These are phyloP conservation scores for Cyrtodaria siliqua DNA, from an alignment of 2,888 invertebrate species.

Conservation along the genomic window DNA sequence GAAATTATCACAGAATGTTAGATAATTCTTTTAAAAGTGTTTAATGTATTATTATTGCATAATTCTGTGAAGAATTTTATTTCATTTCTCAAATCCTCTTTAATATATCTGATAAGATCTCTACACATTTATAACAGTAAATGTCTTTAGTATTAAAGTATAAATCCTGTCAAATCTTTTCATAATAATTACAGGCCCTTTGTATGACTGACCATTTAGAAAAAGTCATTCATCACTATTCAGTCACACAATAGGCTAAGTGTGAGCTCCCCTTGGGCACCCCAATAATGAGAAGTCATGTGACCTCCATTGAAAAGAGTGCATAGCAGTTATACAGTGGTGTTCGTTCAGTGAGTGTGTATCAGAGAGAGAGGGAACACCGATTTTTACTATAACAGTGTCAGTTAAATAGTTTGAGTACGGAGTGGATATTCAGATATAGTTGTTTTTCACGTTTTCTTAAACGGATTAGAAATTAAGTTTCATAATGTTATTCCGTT, in stretches of 20 bases:
- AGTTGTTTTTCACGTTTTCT: too few relatives aligned
- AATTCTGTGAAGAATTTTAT: too few relatives aligned
- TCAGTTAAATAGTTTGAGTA: too few relatives aligned
- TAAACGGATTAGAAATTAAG: background rate
- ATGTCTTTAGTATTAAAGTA: constrained; percentile 31
- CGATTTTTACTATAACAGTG: too few relatives aligned
- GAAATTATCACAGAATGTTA: too few relatives aligned
- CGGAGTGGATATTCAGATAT: too few relatives aligned
- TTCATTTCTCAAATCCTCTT: too few relatives aligned
- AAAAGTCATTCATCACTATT: constrained; percentile 48
- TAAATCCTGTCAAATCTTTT: constrained; percentile 33
- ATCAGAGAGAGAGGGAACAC: constrained; percentile 4
- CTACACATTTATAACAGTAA: constrained; percentile 34
- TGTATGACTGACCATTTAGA: constrained; percentile 21
- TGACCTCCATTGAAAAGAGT: constrained; percentile 44
- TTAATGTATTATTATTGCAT: too few relatives aligned
- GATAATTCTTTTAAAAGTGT: too few relatives aligned
- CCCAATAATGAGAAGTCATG: constrained; percentile 41
- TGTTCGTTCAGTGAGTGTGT: constrained; percentile 12
- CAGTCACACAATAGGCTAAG: constrained; percentile 35
- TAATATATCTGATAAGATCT: too few relatives aligned
- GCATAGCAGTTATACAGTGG: constrained; percentile 1
- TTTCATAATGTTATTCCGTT: constrained; percentile 13
- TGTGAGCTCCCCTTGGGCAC: constrained; percentile 58
- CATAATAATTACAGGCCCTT: constrained; percentile 43